Base-by-base conservation (phyloP, 2,888 invertebrate genomes). In the Conistra vaccinii region DNA sequence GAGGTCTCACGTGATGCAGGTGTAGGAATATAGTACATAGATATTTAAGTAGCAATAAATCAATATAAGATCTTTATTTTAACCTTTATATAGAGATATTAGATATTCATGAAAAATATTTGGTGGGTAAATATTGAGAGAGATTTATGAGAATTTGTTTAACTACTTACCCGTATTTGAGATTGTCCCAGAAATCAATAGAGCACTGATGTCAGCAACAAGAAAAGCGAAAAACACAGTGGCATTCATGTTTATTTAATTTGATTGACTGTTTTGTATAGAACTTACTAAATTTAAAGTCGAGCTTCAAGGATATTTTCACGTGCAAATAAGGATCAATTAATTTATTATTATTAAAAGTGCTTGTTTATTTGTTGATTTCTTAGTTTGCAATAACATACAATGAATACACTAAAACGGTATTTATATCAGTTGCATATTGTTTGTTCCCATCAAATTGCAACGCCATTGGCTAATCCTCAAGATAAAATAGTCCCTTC, bases 1-100 rank as follows among this genome's bases (percentile, higher is more conserved):
- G 63, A 23, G 26, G 51, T 74, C 53, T 74, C 32, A n/a, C n/a
- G n/a, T n/a, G n/a, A 62, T 75, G 32, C 39, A 48, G 29, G 2
- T 61, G 4, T 68, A 23, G n/a, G n/a, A 9, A 61, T 4, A 58
- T 4, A 17, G 3, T 61, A 35, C 4, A 14, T 4, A 3, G 10
- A 39, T 26, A 12, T 26, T 26, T 57, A 67, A 35, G 17, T n/a
- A 57, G 20, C 1, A 35, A 68, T 58, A 14, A 58, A 35, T 23
- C 26, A 23, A 60, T 14, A 3, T 7, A 14, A 7, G 32, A 60
- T 32, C 23, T n/a, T 62, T 17, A 7, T 14, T 17, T 3, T 3
- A 14, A 61, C 35, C 2, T 35, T 26, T 14, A 23, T 4, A n/a
- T 42, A 29, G 7, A 23, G 26, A 20, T 39, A 14, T 12, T 26